Percentiles rank a stretch among this genome's conserved stretches.
These are phyloP conservation scores for Talpa occidentalis DNA, from an alignment of 2,113 vertebrate genomes.

Conservation along the genomic window DNA sequence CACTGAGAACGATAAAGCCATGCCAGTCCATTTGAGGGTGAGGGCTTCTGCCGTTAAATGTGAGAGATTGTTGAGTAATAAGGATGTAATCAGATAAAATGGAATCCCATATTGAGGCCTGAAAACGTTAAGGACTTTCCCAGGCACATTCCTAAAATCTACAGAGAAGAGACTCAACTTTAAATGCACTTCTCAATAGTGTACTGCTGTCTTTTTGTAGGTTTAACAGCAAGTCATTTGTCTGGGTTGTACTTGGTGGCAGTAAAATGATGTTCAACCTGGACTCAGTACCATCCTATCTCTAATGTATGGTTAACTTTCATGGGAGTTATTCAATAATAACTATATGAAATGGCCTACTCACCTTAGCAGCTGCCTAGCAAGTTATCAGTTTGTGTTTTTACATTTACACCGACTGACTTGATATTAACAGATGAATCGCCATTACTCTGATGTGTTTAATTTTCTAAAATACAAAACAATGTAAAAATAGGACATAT, in stretches of 20 bases:
- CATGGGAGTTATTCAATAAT: neutral
- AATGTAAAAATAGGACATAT: neutral
- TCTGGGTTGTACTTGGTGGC: neutral
- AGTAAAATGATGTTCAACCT: neutral
- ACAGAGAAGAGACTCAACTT: neutral
- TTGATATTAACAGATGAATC: neutral
- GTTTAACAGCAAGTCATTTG: neutral
- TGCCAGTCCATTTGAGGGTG: neutral
- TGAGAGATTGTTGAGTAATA: neutral
- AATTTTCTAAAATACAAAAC: constrained; percentile 6
- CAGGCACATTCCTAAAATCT: neutral
- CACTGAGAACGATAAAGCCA: neutral
- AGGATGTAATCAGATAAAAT: neutral
- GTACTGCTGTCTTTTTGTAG: neutral
- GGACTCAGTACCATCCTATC: neutral
- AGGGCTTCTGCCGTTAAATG: neutral
- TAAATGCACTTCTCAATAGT: neutral
- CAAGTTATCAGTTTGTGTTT: neutral
- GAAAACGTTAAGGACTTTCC: neutral
- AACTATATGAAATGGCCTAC: neutral
- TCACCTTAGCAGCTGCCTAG: neutral
- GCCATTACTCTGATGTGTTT: neutral
- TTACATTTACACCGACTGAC: neutral
- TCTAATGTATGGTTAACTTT: neutral
- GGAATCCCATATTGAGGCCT: neutral